Conservation (phyloP, 2,888 invertebrate species). For the Parthenolecanium corni region DNA sequence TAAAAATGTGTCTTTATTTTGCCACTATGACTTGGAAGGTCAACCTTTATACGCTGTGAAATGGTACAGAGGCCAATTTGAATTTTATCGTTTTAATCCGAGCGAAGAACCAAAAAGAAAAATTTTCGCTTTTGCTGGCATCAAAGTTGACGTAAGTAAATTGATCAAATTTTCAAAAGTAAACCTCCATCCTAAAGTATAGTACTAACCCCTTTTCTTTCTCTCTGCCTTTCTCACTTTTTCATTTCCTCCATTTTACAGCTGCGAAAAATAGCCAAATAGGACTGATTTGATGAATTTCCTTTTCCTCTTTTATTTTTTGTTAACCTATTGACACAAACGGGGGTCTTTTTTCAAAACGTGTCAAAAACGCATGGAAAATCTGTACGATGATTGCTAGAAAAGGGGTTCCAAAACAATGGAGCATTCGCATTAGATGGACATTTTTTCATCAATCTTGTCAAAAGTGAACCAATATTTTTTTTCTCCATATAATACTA, state of each 20-base stretch:
- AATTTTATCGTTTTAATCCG: slow-evolving; percentile 74
- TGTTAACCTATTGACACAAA: too few relatives aligned
- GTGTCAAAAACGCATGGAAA: too few relatives aligned
- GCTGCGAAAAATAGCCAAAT: not conserved
- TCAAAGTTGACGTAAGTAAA: slow-evolving; percentile 68
- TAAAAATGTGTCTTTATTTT: slow-evolving; percentile 55
- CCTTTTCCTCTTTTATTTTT: not conserved
- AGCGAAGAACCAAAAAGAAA: slow-evolving; percentile 59
- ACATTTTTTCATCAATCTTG: too few relatives aligned
- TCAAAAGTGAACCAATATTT: too few relatives aligned
- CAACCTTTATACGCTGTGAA: slow-evolving; percentile 70
- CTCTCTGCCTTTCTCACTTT: not conserved
- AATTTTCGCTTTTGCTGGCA: slow-evolving; percentile 60
- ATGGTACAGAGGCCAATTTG: slow-evolving; percentile 72
- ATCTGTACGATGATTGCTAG: too few relatives aligned
- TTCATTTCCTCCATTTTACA: not conserved
- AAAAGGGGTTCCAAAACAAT: too few relatives aligned
- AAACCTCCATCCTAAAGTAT: not conserved
- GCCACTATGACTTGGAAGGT: slow-evolving; percentile 64
- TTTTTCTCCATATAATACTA: too few relatives aligned
- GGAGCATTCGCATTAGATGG: too few relatives aligned
- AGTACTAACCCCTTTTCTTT: not conserved
- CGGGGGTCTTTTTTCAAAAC: too few relatives aligned
- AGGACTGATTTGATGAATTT: not conserved
- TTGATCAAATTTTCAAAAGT: not conserved